These are phyloP conservation scores for Zaprionus davidi DNA, from an alignment of 1,140 invertebrate genomes.

Conservation along the genomic window DNA sequence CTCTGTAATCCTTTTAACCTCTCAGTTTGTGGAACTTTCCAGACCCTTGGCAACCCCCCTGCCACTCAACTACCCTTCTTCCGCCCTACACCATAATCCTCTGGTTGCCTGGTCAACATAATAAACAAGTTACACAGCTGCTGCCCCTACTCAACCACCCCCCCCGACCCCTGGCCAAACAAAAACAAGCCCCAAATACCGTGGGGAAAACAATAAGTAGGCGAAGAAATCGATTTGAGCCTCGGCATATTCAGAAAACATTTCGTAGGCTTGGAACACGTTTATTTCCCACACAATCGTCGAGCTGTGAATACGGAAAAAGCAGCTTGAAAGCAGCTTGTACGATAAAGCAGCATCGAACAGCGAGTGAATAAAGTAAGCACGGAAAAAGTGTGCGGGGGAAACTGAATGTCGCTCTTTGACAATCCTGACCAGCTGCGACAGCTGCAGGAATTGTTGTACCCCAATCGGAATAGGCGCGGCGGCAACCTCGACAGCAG, in stretches of 20 bases:
- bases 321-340: not conserved
- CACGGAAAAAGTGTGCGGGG: rapidly evolving
- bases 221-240: conserved; percentile 36
- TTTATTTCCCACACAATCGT: conserved; percentile 19
- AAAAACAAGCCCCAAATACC: conserved; percentile 17
- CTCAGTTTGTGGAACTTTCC: not conserved
- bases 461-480: conserved; percentile 43
- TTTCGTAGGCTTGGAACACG: not conserved
- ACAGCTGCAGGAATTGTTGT: conserved; percentile 60
- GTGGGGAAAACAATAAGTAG: conserved; percentile 23
- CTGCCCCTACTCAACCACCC: conserved; percentile 1
- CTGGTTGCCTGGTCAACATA: conserved; percentile 43
- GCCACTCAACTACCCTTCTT: too few species aligned
- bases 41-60: not conserved
- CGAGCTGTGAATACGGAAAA: conserved; percentile 26
- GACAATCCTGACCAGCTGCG: conserved; percentile 72
- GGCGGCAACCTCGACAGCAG: conserved; percentile 46
- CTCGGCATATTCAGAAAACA: not conserved
- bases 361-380: not conserved
- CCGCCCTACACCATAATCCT: not conserved
- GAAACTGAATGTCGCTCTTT: conserved; percentile 67
- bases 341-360: not conserved
- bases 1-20: not conserved
- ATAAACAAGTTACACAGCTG: conserved; percentile 44
- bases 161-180: not conserved